These are phyloP conservation scores for Ophion obscuratus DNA, from an alignment of 2,888 invertebrate species.

Conservation along the genomic window DNA sequence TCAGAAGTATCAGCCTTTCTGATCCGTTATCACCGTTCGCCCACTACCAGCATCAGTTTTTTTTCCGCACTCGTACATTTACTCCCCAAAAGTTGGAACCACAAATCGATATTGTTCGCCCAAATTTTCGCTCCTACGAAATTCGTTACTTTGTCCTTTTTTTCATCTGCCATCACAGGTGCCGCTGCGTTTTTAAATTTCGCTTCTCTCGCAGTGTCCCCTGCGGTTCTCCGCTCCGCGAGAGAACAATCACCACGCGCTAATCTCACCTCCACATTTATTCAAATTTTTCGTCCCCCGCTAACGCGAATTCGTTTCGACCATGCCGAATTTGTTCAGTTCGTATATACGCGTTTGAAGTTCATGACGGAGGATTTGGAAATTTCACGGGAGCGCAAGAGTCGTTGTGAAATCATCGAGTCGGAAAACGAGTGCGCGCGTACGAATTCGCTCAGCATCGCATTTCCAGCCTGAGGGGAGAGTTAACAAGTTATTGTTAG, in stretches of 20 bases:
- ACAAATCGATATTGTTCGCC: background rate
- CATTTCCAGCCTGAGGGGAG: slow-evolving; percentile 22
- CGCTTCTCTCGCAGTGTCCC: background rate
- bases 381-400: background rate
- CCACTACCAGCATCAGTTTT: background rate
- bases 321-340: background rate
- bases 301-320: background rate
- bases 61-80: background rate
- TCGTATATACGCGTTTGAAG: background rate
- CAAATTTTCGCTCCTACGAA: background rate
- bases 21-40: no score
- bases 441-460: background rate
- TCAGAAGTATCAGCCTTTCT: no score
- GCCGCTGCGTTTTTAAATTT: background rate
- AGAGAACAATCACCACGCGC: background rate
- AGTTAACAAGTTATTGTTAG: slow-evolving; percentile 49
- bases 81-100: background rate
- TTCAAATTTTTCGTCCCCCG: background rate
- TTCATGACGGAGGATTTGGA: background rate
- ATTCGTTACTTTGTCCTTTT: background rate
- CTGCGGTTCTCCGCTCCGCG: background rate
- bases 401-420: slow-evolving; percentile 6
- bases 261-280: background rate
- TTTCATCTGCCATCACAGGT: background rate
- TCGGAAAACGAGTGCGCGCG: background rate